A percentile compares a stretch with the other conserved stretches of the same genome.
phyloP scores from a whole-genome alignment of 2,797 vertebrate genomes.

The Balearica regulorum region DNA sequence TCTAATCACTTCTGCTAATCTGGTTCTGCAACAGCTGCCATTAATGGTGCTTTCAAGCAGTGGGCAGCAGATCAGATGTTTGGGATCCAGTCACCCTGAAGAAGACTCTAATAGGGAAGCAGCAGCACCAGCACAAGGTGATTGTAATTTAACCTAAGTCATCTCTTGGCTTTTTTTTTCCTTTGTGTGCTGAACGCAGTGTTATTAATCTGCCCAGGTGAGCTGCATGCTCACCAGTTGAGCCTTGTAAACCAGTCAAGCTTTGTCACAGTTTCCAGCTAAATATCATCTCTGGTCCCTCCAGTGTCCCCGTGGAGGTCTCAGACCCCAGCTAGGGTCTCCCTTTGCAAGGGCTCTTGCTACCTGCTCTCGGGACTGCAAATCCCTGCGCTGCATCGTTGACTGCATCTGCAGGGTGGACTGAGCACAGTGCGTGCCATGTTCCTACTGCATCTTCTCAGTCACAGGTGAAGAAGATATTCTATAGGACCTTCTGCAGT shows the following conservation, averaged over 20 bases:
- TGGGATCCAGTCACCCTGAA: neutral
- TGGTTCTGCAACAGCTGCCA: neutral
- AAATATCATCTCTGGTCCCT: neutral
- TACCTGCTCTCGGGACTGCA: neutral
- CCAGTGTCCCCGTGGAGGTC: too few relatives aligned
- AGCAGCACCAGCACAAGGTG: neutral
- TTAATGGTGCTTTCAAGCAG: neutral
- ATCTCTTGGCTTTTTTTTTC: neutral
- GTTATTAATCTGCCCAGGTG: neutral
- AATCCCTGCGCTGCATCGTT: neutral
- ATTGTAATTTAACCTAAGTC: neutral
- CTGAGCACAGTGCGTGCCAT: neutral
- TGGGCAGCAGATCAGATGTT: neutral
- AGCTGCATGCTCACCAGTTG: neutral
- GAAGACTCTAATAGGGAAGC: neutral
- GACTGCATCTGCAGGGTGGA: neutral
- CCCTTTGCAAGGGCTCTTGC: neutral
- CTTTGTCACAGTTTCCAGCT: neutral
- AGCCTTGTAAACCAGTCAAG: neutral
- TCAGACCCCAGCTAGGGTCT: neutral
- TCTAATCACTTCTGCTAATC: neutral
- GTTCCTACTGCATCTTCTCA: neutral
- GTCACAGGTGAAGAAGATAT: neutral
- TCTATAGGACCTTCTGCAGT: neutral
- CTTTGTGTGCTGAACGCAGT: neutral